Evolutionary conservation across 2,797 vertebrate species (phyloP).

Genomic region (Crocodylus rhombifer): DNA sequence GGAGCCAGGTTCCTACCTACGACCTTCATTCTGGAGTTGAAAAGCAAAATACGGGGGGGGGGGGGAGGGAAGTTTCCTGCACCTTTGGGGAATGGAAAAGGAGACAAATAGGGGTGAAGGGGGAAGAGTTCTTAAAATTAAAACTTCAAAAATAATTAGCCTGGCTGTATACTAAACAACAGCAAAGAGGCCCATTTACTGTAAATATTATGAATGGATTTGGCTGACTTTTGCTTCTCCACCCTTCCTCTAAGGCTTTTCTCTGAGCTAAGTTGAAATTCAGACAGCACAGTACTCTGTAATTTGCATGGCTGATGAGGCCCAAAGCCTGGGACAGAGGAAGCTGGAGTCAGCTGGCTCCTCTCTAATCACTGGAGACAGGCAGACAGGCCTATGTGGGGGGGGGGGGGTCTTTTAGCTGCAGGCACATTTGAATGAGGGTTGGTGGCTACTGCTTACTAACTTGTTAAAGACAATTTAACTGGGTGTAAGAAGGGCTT

Average conservation of each 20-base stretch:
- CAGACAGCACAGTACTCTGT: slow-evolving; percentile 80
- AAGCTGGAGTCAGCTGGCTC: slow-evolving; percentile 81
- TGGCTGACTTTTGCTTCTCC: slow-evolving; percentile 80
- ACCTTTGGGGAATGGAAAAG: slow-evolving; percentile 51
- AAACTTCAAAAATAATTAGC: slow-evolving; percentile 78
- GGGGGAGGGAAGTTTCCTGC: slow-evolving; percentile 57
- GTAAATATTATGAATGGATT: slow-evolving; percentile 87
- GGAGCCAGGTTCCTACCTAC: slow-evolving; percentile 38
- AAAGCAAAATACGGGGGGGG: not conserved
- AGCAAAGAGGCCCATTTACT: slow-evolving; percentile 82
- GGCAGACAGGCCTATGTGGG: slow-evolving; percentile 78
- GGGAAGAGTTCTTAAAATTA: slow-evolving; percentile 60
- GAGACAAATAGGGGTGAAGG: slow-evolving; percentile 45
- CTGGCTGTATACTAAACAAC: slow-evolving; percentile 77
- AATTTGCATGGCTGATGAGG: slow-evolving; percentile 88
- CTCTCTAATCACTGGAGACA: slow-evolving; percentile 80
- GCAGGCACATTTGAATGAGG: not conserved
- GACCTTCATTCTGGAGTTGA: slow-evolving; percentile 23
- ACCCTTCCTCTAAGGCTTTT: slow-evolving; percentile 85
- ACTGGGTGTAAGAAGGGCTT: slow-evolving; percentile 22
- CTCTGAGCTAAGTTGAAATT: slow-evolving; percentile 77
- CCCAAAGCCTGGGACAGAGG: slow-evolving; percentile 78
- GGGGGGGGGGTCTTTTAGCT: slow-evolving; percentile 62
- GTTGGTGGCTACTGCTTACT: slow-evolving; percentile 9
- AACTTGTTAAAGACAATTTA: slow-evolving; percentile 35